phyloP scores from a whole-genome alignment of 2,888 invertebrate genomes.

The Abrostola tripartita region DNA sequence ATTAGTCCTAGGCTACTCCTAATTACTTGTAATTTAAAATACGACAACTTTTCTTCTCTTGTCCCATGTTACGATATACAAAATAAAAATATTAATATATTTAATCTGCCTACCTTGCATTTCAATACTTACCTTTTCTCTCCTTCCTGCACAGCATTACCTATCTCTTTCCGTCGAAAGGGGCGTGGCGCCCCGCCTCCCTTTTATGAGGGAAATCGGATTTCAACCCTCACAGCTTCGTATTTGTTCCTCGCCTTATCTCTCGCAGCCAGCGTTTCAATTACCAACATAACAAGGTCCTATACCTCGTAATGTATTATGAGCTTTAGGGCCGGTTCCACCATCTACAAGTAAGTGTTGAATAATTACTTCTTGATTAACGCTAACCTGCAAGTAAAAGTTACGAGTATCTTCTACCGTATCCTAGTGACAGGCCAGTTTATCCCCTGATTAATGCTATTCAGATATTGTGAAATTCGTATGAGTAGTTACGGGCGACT shows the following conservation, averaged over 20 bases:
- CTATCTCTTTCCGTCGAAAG: slow-evolving; percentile 10
- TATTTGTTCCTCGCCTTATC: slow-evolving; percentile 36
- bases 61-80: not conserved
- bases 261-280: slow-evolving; percentile 16
- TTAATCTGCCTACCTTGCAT: not conserved
- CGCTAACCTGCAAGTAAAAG: too few species aligned
- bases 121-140: slow-evolving; percentile 18
- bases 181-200: slow-evolving; percentile 41
- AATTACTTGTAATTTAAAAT: too few species aligned
- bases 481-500: too few species aligned
- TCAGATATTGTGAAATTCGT: too few species aligned
- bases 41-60: too few species aligned
- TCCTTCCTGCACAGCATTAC: slow-evolving; percentile 3
- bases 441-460: too few species aligned
- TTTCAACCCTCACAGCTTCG: slow-evolving; percentile 23
- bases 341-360: too few species aligned
- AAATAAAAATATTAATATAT: not conserved
- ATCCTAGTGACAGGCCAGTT: too few species aligned
- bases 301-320: not conserved
- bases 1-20: too few species aligned
- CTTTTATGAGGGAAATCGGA: slow-evolving; percentile 19
- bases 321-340: too few species aligned
- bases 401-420: too few species aligned
- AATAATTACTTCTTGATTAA: too few species aligned
- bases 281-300: not conserved